These are phyloP conservation scores for Xerus inauris DNA, from an alignment of 2,113 vertebrate species.

Conservation along the genomic window DNA sequence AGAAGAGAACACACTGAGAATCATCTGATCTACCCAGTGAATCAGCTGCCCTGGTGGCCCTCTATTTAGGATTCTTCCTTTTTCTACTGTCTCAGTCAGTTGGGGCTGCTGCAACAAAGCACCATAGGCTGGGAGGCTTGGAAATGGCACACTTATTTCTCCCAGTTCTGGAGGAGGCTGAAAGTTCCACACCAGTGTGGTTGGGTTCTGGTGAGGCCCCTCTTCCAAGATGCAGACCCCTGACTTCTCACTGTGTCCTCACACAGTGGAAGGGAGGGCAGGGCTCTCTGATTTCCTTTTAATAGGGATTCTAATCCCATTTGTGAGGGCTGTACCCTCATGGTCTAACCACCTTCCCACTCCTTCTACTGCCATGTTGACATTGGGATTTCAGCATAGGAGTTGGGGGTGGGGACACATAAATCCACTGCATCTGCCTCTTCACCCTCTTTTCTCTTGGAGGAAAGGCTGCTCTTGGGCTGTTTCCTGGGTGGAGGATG, in stretches of 20 bases:
- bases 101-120: neutral
- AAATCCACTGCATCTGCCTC: neutral
- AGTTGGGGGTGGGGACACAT: neutral
- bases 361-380: neutral
- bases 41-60: neutral
- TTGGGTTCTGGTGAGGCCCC: neutral
- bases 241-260: neutral
- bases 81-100: neutral
- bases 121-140: neutral
- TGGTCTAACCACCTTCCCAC: neutral
- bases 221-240: neutral
- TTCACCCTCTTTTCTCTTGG: neutral
- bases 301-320: neutral
- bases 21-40: neutral
- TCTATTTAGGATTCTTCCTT: neutral
- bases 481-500: neutral
- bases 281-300: neutral
- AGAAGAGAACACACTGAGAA: neutral
- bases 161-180: neutral
- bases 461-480: neutral
- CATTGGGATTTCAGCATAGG: neutral
- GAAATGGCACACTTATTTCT: neutral
- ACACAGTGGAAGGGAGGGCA: neutral
- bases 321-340: neutral
- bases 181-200: neutral